Conservation (phyloP, 1,140 invertebrate species). For the Zaprionus taronus region DNA sequence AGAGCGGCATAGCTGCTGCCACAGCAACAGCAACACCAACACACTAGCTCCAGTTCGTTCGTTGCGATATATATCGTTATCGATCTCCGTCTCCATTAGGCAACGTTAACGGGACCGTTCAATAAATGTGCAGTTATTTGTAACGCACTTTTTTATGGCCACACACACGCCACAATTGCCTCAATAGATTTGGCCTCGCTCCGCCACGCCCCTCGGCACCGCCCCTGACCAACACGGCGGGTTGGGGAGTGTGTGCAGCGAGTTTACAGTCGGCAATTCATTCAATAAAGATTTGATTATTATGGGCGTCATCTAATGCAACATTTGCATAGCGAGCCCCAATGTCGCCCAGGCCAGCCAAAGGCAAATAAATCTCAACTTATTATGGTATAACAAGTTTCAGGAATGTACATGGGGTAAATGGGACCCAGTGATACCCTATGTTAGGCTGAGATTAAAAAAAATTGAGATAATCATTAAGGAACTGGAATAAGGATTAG, state of each 20-base stretch:
- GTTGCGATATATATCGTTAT: conserved; percentile 1
- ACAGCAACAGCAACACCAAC: background rate
- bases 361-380: conserved; percentile 39
- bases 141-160: conserved; percentile 81
- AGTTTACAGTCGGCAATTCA: conserved; percentile 74
- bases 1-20: conserved; percentile 44
- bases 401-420: too few species aligned
- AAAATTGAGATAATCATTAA: background rate
- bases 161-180: conserved; percentile 57
- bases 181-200: conserved; percentile 74
- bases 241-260: conserved; percentile 37
- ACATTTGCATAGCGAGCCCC: conserved; percentile 44
- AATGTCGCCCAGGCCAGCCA: conserved; percentile 19
- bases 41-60: background rate
- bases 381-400: conserved; percentile 23
- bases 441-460: background rate
- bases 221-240: background rate
- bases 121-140: conserved; percentile 76
- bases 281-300: conserved; percentile 80
- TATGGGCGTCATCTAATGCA: conserved; percentile 70
- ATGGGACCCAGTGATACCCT: conserved; percentile 11
- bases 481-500: too few species aligned
- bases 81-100: conserved; percentile 28
- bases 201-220: background rate
- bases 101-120: conserved; percentile 60